Evolutionary conservation across 2,113 vertebrate genomes (phyloP), one percentile per base, ranked within the genome.

Genomic region (Campylomormyrus numenius): DNA sequence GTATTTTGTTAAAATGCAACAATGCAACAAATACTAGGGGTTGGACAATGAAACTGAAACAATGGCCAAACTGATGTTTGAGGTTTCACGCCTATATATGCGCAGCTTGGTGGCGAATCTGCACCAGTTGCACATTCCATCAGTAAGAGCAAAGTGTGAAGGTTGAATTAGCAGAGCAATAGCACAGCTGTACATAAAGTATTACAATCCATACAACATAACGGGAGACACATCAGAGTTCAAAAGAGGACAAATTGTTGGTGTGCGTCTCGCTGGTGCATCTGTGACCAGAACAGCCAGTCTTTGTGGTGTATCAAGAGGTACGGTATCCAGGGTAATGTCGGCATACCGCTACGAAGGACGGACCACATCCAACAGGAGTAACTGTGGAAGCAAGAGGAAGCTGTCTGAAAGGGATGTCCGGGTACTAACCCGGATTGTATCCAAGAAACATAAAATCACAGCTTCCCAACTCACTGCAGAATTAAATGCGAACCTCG

Each of bases 21-120:
- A 66, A 27, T 66, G 9, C 9, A 31, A 66, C n/a, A 66, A 66
- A 90, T 80, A 52, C 39, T 89, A 45, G 90, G 88, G 93, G 92
- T 86, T 86, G 62, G 27, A 70, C 62, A 70, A 70, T 31, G 10
- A 70, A 70, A 70, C 9, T 31, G 62, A 31, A 13, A 70, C 62
- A 70, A 10, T 31, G 62, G n/a, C n/a, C 62, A 70, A 62, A 56
- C 53, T 62, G 0, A 7, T 62, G 56, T n/a, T 62, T 62, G 56
- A 62, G 56, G 56, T n/a, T 56, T 21, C 19, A 56, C 19, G 19
- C 17, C 52, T 19, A 19, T 53, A 53, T 5, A 53, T 19, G 52
- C 0, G 52, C 4, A 53, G 52, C 50, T 52, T 56, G 19, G 53
- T 56, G 53, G 53, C 1, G 0, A 56, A 24, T 56, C 19, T 56